These are phyloP conservation scores for Holocentrus rufus DNA, from an alignment of 2,797 vertebrate species.

Conservation along the genomic window DNA sequence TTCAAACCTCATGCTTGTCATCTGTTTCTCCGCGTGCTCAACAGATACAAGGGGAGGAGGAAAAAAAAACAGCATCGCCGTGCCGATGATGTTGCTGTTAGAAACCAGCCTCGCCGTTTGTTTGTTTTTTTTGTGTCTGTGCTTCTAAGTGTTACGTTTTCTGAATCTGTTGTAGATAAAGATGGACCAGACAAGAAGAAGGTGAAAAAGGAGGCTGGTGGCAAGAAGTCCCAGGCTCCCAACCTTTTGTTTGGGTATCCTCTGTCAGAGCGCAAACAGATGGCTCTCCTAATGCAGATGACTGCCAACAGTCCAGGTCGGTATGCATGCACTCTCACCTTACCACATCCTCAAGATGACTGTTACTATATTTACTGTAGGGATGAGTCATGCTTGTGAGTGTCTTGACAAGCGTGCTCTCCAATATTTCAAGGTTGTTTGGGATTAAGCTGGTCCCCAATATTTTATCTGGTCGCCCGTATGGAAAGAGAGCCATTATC, in stretches of 20 bases:
- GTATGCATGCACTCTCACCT: conserved; percentile 41
- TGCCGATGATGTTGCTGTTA: conserved; percentile 14
- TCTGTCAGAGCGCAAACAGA: conserved; percentile 98
- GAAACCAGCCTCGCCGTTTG: not conserved
- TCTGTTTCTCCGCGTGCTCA: conserved; percentile 62
- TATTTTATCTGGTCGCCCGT: not conserved
- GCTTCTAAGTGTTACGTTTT: conserved; percentile 13
- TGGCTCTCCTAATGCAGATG: conserved; percentile 99
- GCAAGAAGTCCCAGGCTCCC: conserved; percentile 92
- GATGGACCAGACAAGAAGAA: conserved; percentile 99
- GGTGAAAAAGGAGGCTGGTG: conserved; percentile 93
- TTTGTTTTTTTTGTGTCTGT: not conserved
- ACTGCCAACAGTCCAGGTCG: conserved; percentile 99
- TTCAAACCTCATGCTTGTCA: conserved; percentile 74
- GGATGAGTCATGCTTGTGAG: conserved; percentile 41
- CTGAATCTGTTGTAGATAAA: conserved; percentile 88
- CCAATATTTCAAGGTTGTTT: conserved; percentile 27
- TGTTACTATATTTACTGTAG: conserved; percentile 22
- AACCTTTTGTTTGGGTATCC: conserved; percentile 98
- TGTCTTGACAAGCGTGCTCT: not conserved
- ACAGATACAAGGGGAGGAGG: conserved; percentile 78
- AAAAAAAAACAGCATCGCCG: conserved; percentile 31
- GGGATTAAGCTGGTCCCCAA: not conserved
- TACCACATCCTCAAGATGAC: conserved; percentile 35
- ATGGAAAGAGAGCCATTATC: not conserved